A percentile compares a stretch with the other conserved stretches of the same genome.
Evolutionary conservation across 2,888 invertebrate genomes (phyloP).

Genomic region (Pimpla rufipes): DNA sequence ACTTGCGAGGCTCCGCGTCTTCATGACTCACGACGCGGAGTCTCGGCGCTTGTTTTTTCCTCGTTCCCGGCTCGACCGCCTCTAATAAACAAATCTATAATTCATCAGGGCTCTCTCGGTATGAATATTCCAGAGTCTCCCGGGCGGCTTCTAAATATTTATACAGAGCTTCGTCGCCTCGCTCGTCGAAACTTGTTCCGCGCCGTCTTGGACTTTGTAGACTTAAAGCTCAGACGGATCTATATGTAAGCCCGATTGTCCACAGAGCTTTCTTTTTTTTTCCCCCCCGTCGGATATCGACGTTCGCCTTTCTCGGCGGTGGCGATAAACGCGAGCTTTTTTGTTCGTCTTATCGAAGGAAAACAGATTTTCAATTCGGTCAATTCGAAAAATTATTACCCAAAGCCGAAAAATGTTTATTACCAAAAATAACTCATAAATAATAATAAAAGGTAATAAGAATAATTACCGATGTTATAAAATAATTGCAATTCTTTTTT

Average conservation of each 20-base stretch:
- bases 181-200: background rate
- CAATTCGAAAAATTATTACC: background rate
- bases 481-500: too few species aligned
- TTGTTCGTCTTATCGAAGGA: background rate
- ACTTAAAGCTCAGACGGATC: background rate
- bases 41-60: background rate
- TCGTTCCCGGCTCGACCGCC: conserved; percentile 8
- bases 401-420: too few species aligned
- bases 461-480: too few species aligned
- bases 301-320: background rate
- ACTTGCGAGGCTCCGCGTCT: conserved; percentile 2
- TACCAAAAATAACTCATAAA: background rate
- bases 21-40: conserved; percentile 16
- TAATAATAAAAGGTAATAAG: background rate
- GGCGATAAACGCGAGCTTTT: background rate
- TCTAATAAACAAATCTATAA: conserved; percentile 35
- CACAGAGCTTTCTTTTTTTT: background rate
- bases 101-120: conserved; percentile 10
- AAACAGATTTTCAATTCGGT: background rate
- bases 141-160: conserved; percentile 1
- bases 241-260: background rate
- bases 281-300: background rate
- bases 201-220: background rate
- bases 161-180: conserved; percentile 10
- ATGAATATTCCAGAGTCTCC: conserved; percentile 7